Evolutionary conservation across 1,140 invertebrate genomes (phyloP), one percentile per base, ranked within the genome.

Genomic region (Teleogryllus occipitalis): DNA sequence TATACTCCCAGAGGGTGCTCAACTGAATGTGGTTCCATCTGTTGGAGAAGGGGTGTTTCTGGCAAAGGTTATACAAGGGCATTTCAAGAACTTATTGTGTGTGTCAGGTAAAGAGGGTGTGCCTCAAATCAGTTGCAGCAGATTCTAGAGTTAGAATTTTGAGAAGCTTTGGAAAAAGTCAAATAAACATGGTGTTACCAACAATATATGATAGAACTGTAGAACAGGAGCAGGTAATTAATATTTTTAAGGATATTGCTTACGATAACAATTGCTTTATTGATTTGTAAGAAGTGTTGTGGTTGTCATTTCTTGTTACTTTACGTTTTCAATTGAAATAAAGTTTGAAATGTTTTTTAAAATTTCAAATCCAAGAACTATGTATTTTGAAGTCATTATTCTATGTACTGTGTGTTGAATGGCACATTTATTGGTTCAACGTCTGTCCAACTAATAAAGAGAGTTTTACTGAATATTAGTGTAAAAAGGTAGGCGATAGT

Each of bases 201-300:
- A 65, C 54, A 65, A 65, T 65, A 65, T 65, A 65, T 65, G 54
- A 65, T 65, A 65, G 54, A 65, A 65, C 54, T 65, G 54, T 65
- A 18, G 18, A 65, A 14, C 10, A 65, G 7, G 54, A 39, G 1
- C 27, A 39, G 27, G 27, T 39, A 39, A 39, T 39, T 39, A 1
- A 39, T 39, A 5, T 39, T 39, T n/a, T 39, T 39, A 5, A 39
- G 27, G 27, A 5, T 39, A 39, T 72, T 39, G 74, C 73, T 46
- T 76, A 18, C n/a, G 27, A 5, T 39, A 39, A 39, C 27, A 39
- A 39, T 39, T 39, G 27, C 27, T 39, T 39, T 39, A 39, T 39
- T 39, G 27, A 39, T 39, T 39, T 39, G 27, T 39, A 1, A 39
- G 27, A 39, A 39, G 27, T 39, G 27, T 39, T 39, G 27, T 39